Conservation (phyloP, 2,113 vertebrate species). For the Microcebus tavaratra region DNA sequence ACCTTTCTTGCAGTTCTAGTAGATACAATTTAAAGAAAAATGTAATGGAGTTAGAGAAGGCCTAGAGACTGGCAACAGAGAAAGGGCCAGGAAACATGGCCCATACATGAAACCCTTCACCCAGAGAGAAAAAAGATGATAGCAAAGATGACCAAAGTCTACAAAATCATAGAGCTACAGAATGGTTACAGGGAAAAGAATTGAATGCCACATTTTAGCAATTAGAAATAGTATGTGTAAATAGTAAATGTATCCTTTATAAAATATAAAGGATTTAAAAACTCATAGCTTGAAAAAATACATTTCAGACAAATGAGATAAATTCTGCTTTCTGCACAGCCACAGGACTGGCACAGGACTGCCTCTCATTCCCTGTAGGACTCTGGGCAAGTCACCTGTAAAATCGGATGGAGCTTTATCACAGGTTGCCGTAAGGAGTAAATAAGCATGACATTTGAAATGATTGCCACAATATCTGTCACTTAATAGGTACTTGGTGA, state of each 20-base stretch:
- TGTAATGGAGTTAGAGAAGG: neutral
- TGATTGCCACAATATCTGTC: neutral
- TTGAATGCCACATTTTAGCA: neutral
- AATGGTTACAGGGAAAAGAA: neutral
- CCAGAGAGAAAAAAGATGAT: neutral
- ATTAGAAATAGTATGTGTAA: neutral
- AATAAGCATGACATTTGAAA: neutral
- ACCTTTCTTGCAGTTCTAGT: neutral
- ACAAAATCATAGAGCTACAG: neutral
- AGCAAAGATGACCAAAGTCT: neutral
- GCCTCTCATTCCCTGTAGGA: neutral
- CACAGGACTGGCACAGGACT: neutral
- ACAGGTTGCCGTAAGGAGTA: neutral
- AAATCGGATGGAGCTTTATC: neutral
- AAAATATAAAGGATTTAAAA: neutral
- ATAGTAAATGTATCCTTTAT: neutral
- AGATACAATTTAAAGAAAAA: neutral
- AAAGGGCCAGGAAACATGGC: neutral
- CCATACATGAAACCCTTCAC: neutral
- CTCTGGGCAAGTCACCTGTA: neutral
- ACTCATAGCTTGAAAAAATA: neutral
- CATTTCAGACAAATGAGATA: neutral
- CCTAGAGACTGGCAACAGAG: neutral
- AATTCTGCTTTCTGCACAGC: neutral
- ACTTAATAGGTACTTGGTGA: neutral